A percentile compares a stretch with the other conserved stretches of the same genome.
These are phyloP conservation scores for Arenaria interpres DNA, from an alignment of 2,113 vertebrate genomes.

Conservation along the genomic window DNA sequence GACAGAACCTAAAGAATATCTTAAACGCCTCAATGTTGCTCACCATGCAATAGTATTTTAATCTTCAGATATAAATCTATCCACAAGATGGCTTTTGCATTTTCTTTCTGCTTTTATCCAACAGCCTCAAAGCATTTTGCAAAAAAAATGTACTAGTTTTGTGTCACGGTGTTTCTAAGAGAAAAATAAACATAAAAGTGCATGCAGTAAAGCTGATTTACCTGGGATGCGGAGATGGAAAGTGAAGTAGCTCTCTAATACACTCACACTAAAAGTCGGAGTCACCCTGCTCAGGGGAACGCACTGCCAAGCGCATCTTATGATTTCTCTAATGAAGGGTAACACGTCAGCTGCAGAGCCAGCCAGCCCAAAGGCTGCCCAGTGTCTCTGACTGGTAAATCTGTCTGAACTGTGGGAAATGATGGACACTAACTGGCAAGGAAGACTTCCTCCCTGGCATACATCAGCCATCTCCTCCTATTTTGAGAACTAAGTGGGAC, in stretches of 20 bases:
- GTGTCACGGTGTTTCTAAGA: neutral
- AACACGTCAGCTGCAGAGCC: neutral
- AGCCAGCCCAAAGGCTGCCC: conserved; percentile 1
- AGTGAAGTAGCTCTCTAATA: neutral
- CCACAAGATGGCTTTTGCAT: neutral
- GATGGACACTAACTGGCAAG: neutral
- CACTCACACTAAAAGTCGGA: neutral
- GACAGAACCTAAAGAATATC: neutral
- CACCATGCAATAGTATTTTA: neutral
- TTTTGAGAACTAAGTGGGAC: neutral
- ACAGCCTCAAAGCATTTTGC: neutral
- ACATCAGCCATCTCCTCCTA: neutral
- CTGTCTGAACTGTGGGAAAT: neutral
- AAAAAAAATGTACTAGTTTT: neutral
- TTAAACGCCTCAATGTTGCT: neutral
- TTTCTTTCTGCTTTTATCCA: conserved; percentile 2
- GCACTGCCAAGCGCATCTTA: neutral
- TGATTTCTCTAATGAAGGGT: neutral
- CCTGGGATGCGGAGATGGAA: neutral
- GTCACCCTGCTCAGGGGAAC: neutral
- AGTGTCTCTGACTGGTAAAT: neutral
- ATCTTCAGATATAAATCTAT: neutral
- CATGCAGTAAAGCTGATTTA: neutral
- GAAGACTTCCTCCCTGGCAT: neutral
- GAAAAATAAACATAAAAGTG: neutral